Percentiles rank a stretch among this genome's conserved stretches.
Evolutionary conservation across 92 coral and sea anemone species (phyloP).

Genomic region (Siderastrea radians): DNA sequence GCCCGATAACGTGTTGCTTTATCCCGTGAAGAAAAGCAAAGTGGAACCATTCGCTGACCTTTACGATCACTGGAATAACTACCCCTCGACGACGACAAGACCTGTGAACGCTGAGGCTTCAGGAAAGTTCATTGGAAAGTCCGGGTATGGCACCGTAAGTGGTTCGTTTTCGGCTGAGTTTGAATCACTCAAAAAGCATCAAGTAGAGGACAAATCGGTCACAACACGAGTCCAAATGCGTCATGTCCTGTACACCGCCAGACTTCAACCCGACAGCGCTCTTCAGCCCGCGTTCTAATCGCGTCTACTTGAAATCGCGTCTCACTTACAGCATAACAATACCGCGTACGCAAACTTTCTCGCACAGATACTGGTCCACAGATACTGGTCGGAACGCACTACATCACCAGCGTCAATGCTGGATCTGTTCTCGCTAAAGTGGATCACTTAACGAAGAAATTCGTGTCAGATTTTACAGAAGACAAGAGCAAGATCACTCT

Average conservation of each 20-base stretch:
- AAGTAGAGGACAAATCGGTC: conserved; percentile 86
- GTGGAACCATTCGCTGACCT: conserved; percentile 70
- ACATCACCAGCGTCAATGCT: conserved; percentile 84
- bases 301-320: conserved; percentile 27
- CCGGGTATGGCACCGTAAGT: conserved; percentile 59
- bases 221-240: conserved; percentile 89
- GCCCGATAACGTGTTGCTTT: conserved; percentile 17
- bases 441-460: conserved; percentile 67
- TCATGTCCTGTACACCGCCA: conserved; percentile 70
- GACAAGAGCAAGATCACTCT: conserved; percentile 79
- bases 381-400: conserved; percentile 91
- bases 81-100: conserved; percentile 76
- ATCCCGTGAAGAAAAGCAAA: conserved; percentile 81
- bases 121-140: background rate
- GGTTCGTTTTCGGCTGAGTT: conserved; percentile 81
- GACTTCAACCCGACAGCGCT: conserved; percentile 79
- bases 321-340: conserved; percentile 86
- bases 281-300: conserved; percentile 86
- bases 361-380: conserved; percentile 83
- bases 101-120: conserved; percentile 49
- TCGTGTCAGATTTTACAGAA: conserved; percentile 45
- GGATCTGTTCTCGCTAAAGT: conserved; percentile 90
- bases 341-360: conserved; percentile 83
- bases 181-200: conserved; percentile 81
- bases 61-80: conserved; percentile 85